Evolutionary conservation across 2,888 invertebrate species (phyloP).

Genomic region (Eupeodes luniger): DNA sequence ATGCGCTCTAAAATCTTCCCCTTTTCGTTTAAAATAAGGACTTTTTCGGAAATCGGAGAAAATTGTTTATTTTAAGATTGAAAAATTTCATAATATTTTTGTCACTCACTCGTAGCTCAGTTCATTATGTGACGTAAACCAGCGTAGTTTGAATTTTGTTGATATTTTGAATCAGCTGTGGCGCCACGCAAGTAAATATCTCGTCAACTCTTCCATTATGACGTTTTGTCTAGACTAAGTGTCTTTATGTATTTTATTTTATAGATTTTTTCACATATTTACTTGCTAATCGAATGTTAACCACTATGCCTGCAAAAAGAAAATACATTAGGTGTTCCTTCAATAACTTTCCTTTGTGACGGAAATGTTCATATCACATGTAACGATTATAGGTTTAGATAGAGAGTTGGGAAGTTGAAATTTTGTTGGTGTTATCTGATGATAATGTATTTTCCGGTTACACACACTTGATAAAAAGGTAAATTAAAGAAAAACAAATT

Average conservation of each 20-base stretch:
- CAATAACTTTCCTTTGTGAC: too few species aligned
- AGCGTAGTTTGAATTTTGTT: background rate
- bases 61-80: background rate
- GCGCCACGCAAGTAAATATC: background rate
- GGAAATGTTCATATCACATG: too few species aligned
- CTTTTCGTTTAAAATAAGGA: background rate
- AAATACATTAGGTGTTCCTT: too few species aligned
- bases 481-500: too few species aligned
- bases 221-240: background rate
- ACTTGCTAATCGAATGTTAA: too few species aligned
- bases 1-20: background rate
- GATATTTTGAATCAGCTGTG: background rate
- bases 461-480: too few species aligned
- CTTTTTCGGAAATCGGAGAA: background rate
- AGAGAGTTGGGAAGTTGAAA: too few species aligned
- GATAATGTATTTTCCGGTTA: too few species aligned
- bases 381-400: too few species aligned
- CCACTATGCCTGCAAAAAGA: too few species aligned
- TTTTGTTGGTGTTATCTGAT: too few species aligned
- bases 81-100: background rate
- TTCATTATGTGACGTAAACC: background rate
- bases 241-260: background rate
- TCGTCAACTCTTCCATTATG: background rate
- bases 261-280: too few species aligned
- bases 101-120: background rate